Conservation (phyloP, 2,797 vertebrate species). For the Syncerus caffer region DNA sequence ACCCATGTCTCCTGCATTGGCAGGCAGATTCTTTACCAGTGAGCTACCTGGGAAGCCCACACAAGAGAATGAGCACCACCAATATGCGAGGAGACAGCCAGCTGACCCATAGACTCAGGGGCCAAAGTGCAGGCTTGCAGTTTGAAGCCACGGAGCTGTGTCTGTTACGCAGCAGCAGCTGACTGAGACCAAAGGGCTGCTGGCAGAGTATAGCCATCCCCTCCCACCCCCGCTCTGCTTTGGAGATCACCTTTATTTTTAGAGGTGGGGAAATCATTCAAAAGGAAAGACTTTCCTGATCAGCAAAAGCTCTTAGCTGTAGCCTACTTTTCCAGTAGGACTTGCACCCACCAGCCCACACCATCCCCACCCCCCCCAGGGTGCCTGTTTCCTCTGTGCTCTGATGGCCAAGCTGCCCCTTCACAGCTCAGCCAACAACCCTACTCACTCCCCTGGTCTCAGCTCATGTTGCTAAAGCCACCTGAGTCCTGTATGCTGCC, state of each 20-base stretch:
- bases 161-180: background rate
- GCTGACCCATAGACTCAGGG: background rate
- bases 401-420: background rate
- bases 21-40: background rate
- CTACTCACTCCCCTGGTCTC: background rate
- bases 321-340: background rate
- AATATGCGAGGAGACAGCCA: rapidly evolving
- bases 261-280: background rate
- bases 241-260: background rate
- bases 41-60: background rate
- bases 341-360: background rate
- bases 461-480: no score
- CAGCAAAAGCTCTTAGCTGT: background rate
- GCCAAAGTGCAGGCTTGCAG: rapidly evolving
- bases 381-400: background rate
- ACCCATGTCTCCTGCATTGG: background rate
- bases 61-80: background rate
- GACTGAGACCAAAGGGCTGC: background rate
- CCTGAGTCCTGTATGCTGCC: rapidly evolving
- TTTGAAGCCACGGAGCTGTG: background rate
- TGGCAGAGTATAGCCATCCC: background rate
- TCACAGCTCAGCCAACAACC: background rate
- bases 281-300: background rate
- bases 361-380: background rate
- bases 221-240: rapidly evolving